Evolutionary conservation across 2,888 invertebrate genomes (phyloP), one percentile per base, ranked within the genome.

Genomic region (Epinotia ramella): DNA sequence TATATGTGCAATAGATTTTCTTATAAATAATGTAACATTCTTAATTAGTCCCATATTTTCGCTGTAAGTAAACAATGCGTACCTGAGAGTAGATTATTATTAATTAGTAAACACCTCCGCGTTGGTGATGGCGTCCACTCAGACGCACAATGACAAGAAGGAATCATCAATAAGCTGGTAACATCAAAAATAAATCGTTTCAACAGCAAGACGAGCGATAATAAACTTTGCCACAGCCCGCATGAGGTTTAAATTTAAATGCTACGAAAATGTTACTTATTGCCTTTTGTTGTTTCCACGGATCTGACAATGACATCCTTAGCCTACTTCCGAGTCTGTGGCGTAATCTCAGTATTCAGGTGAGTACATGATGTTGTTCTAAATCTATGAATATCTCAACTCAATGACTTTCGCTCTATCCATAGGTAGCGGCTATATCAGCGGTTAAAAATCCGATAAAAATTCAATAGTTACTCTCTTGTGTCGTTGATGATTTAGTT

Each of bases 241-340:
- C 40, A n/a, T 63, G 18, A n/a, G 33, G n/a, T 40, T 63, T 63
- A 63, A n/a, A 63, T 63, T 63, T 6, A 12, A 40, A 63, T 40
- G 63, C 5, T 16, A 63, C 7, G 40, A 40, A 63, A 63, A 40
- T 40, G 18, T 18, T 40, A 63, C 40, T 40, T 63, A 40, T 9
- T 6, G 28, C 33, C 3, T 24, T 59, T 59, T 13, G 12, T 20
- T 18, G 20, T 12, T 20, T 13, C 13, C 12, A 13, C 46, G 46
- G 13, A 13, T 11, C 2, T 59, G 13, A 59, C 59, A 59, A 24
- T 24, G 13, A 59, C 59, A 59, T 59, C 24, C 24, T 59, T 59
- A 59, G 20, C 24, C 59, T 59, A 59, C 59, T 59, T 59, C 59
- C 59, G 20, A 13, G 49, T 49, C 24, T 59, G 24, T 24, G 59